phyloP scores from a whole-genome alignment of 1,140 invertebrate genomes.

The Cyrtorhinus lividipennis region DNA sequence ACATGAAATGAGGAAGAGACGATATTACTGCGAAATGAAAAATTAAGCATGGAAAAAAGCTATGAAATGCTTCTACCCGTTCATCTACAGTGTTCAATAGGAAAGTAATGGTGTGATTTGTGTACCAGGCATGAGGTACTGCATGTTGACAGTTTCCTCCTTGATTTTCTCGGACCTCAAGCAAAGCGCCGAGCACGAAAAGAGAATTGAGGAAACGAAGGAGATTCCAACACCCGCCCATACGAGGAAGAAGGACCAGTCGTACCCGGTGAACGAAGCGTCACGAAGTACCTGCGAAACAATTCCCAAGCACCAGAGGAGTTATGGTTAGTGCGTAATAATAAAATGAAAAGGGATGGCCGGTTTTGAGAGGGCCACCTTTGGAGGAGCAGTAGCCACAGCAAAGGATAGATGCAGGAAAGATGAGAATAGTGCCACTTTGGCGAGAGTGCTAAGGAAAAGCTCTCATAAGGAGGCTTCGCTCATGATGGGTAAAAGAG shows the following conservation, averaged over 20 bases:
- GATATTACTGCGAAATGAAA: too few species aligned
- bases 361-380: not conserved
- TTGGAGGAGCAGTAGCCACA: not conserved
- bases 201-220: conserved; percentile 74
- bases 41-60: too few species aligned
- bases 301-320: not conserved
- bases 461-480: too few species aligned
- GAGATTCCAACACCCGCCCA: conserved; percentile 86
- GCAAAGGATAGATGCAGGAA: conserved; percentile 10
- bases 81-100: too few species aligned
- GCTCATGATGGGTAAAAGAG: too few species aligned
- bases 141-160: conserved; percentile 90
- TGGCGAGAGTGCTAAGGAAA: too few species aligned
- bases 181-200: conserved; percentile 83
- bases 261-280: conserved; percentile 72
- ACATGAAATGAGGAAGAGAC: too few species aligned
- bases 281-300: conserved; percentile 63
- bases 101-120: conserved; percentile 2
- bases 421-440: not conserved
- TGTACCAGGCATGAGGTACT: conserved; percentile 91
- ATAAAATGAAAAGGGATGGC: not conserved
- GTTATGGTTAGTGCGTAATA: too few species aligned
- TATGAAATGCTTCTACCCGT: too few species aligned
- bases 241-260: conserved; percentile 90
- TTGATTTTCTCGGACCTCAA: conserved; percentile 78